phyloP scores from a whole-genome alignment of 2,797 vertebrate genomes.

The Coregonus suidteri region DNA sequence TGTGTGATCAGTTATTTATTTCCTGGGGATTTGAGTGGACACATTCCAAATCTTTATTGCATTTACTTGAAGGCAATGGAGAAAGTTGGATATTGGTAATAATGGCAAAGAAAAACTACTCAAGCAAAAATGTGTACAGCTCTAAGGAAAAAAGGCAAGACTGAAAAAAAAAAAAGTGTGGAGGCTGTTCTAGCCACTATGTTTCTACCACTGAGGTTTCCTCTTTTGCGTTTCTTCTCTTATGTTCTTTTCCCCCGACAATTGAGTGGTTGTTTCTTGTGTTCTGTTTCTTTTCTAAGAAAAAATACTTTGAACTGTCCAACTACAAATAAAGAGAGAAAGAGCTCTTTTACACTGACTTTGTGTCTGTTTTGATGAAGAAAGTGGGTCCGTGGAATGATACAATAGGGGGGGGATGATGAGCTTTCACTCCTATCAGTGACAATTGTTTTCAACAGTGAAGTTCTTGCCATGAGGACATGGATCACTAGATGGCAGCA shows the following conservation, averaged over 20 bases:
- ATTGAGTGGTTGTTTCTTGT: constrained; percentile 31
- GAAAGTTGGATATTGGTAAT: constrained; percentile 16
- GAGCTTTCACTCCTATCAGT: too few species aligned
- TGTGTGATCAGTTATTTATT: constrained; percentile 57
- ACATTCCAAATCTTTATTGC: neutral
- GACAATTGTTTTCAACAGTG: too few species aligned
- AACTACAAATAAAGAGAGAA: too few species aligned
- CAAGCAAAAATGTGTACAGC: constrained; percentile 42
- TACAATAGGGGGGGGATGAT: too few species aligned
- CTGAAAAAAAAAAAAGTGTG: constrained; percentile 41
- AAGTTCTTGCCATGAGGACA: too few species aligned
- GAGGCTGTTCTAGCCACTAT: constrained; percentile 38
- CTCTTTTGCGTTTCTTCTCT: constrained; percentile 19
- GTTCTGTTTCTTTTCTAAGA: constrained; percentile 32
- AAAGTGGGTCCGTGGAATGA: too few species aligned
- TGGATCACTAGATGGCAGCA: too few species aligned
- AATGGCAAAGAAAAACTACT: constrained; percentile 23
- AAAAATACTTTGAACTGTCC: constrained; percentile 9
- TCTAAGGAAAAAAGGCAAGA: constrained; percentile 32
- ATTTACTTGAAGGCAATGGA: neutral
- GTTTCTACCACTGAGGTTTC: constrained; percentile 44
- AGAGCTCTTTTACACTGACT: too few species aligned
- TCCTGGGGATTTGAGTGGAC: constrained; percentile 38
- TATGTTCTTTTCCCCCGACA: constrained; percentile 18
- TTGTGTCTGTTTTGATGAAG: too few species aligned